Percentiles rank a stretch among this genome's conserved stretches.
These are phyloP conservation scores for Brachionus calyciflorus DNA, from an alignment of 1,140 invertebrate genomes.

Conservation along the genomic window DNA sequence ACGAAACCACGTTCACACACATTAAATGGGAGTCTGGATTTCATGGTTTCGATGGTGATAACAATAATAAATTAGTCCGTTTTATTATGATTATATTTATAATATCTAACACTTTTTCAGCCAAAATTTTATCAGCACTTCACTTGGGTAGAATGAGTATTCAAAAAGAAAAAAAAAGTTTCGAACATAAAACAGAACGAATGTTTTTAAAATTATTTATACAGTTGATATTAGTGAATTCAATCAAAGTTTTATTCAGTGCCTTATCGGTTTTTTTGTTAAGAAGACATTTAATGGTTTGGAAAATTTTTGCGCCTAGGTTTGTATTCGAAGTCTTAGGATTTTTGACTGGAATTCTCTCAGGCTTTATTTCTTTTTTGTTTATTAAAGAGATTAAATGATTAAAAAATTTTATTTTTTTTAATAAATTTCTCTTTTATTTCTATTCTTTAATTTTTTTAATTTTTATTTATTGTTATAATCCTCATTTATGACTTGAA, in stretches of 20 bases:
- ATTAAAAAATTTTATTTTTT: no score
- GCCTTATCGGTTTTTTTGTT: slow-evolving; percentile 29
- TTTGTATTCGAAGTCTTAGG: slow-evolving; percentile 17
- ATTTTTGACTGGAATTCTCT: neutral
- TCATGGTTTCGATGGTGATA: slow-evolving; percentile 36
- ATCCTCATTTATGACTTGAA: no score
- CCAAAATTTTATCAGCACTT: neutral
- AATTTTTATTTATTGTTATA: no score
- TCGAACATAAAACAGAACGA: neutral
- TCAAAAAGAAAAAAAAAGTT: neutral
- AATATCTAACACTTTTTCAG: slow-evolving; percentile 28
- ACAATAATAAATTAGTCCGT: slow-evolving; percentile 1
- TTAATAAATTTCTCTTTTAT: no score
- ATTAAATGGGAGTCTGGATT: slow-evolving; percentile 45
- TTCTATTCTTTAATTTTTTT: no score
- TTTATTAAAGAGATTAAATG: no score
- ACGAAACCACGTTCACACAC: slow-evolving; percentile 27
- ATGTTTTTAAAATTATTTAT: neutral
- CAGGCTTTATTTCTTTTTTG: neutral
- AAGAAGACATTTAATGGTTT: slow-evolving; percentile 45
- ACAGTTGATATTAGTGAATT: neutral
- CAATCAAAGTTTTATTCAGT: neutral
- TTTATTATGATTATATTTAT: neutral
- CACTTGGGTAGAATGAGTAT: neutral
- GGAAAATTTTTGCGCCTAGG: slow-evolving; percentile 46